phyloP scores from a whole-genome alignment of 1,140 invertebrate species.

The Prorops nasuta region DNA sequence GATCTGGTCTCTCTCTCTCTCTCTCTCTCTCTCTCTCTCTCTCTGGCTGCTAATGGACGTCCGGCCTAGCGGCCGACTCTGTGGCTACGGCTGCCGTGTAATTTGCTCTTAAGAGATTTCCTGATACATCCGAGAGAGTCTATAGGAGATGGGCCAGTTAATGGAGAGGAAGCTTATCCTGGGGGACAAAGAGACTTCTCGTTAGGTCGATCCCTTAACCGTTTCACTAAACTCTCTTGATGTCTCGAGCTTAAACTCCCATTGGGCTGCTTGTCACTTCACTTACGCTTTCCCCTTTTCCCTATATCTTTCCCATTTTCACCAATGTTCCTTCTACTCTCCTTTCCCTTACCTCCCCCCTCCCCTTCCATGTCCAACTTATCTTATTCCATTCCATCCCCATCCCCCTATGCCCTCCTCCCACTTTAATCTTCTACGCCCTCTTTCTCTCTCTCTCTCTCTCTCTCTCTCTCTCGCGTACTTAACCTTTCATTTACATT shows the following conservation, averaged over 20 bases:
- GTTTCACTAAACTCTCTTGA: constrained; percentile 35
- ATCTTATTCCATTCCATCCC: background rate
- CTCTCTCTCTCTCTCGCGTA: background rate
- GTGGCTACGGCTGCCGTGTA: background rate
- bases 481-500: too few relatives aligned
- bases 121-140: constrained; percentile 16
- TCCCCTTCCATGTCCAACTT: background rate
- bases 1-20: too few relatives aligned
- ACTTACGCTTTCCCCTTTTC: background rate
- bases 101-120: constrained; percentile 18
- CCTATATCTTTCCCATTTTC: background rate
- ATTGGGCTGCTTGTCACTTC: constrained; percentile 30
- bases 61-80: too few relatives aligned
- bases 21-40: too few relatives aligned
- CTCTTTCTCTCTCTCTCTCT: constrained; percentile 7
- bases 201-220: constrained; percentile 25
- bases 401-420: background rate
- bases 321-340: too few relatives aligned
- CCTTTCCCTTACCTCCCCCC: too few relatives aligned
- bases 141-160: constrained; percentile 13
- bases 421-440: background rate
- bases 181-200: constrained; percentile 29
- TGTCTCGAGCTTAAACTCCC: constrained; percentile 40
- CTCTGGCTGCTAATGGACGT: too few relatives aligned
- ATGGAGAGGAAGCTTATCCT: constrained; percentile 24